Conservation (phyloP, 2,888 invertebrate genomes). For the Lithodes maja region DNA sequence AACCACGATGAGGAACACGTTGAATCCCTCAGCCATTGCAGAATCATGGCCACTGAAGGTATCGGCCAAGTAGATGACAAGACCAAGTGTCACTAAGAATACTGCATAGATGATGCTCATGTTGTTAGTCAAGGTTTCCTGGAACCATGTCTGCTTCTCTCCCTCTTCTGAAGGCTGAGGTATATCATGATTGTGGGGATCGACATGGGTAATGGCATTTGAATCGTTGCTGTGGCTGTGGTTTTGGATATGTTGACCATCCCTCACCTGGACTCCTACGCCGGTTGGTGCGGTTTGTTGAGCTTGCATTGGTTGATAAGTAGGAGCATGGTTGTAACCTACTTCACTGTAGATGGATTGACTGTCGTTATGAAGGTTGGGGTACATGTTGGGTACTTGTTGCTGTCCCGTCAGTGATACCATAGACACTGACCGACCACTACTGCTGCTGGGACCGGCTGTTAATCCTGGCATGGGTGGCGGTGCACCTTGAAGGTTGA, state of each 20-base stretch:
- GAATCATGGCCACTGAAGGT: conserved; percentile 62
- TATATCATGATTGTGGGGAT: conserved; percentile 43
- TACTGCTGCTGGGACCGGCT: conserved; percentile 4
- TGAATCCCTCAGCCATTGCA: conserved; percentile 75
- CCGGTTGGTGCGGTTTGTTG: conserved; percentile 50
- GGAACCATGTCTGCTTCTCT: conserved; percentile 61
- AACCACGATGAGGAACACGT: conserved; percentile 78
- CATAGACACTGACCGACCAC: conserved; percentile 67
- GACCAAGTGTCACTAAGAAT: conserved; percentile 68
- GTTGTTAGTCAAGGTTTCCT: conserved; percentile 64
- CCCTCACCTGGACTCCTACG: conserved; percentile 40
- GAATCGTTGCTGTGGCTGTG: conserved; percentile 4
- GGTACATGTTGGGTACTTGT: conserved; percentile 52
- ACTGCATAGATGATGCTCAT: conserved; percentile 70
- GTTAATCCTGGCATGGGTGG: background rate
- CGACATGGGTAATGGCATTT: conserved; percentile 7
- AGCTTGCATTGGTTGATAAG: conserved; percentile 40
- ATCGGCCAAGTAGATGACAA: conserved; percentile 69
- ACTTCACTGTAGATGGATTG: conserved; percentile 71
- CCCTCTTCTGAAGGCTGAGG: conserved; percentile 54
- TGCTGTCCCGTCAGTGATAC: conserved; percentile 64
- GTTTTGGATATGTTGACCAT: conserved; percentile 38
- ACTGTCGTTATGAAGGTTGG: conserved; percentile 63
- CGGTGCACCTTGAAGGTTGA: conserved; percentile 62
- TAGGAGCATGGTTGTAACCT: conserved; percentile 35